phyloP scores from a whole-genome alignment of 2,797 vertebrate species.

The Amniataba percoides region DNA sequence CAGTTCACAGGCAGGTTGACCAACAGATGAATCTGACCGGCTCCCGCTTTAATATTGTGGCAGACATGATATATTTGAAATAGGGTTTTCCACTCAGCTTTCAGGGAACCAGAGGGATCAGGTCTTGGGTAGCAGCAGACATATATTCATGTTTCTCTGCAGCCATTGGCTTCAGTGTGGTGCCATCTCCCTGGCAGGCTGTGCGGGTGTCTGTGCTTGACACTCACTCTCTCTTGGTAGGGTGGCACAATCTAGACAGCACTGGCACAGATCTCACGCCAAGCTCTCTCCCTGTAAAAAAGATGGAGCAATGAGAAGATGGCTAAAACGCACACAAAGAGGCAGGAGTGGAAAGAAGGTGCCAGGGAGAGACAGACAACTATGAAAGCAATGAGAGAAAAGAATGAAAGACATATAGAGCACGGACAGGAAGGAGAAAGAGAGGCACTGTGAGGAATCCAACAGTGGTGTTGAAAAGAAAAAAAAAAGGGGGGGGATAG shows the following conservation, averaged over 20 bases:
- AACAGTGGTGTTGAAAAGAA: conserved; percentile 53
- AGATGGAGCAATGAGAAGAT: conserved; percentile 55
- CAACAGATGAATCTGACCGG: background rate
- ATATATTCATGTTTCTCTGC: conserved; percentile 73
- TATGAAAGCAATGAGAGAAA: conserved; percentile 58
- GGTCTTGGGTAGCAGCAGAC: conserved; percentile 68
- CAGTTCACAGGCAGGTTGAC: conserved; percentile 7
- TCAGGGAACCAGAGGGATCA: conserved; percentile 56
- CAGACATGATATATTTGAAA: conserved; percentile 27
- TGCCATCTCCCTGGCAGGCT: conserved; percentile 76
- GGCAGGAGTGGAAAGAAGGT: conserved; percentile 64
- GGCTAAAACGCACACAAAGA: conserved; percentile 66
- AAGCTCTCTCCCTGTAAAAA: conserved; percentile 65
- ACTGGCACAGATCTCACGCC: conserved; percentile 68
- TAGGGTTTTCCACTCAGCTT: conserved; percentile 35
- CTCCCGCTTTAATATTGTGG: background rate
- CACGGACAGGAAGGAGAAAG: conserved; percentile 63
- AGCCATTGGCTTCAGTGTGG: conserved; percentile 69
- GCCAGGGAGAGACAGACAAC: conserved; percentile 64
- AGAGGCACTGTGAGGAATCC: conserved; percentile 53
- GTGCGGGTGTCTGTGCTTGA: conserved; percentile 75
- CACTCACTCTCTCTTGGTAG: conserved; percentile 78
- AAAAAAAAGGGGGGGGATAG: conserved; percentile 34
- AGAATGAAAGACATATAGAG: conserved; percentile 56
- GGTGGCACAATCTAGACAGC: conserved; percentile 69